Base-by-base conservation (phyloP, 1,140 invertebrate genomes). In the Lepidurus packardi region DNA sequence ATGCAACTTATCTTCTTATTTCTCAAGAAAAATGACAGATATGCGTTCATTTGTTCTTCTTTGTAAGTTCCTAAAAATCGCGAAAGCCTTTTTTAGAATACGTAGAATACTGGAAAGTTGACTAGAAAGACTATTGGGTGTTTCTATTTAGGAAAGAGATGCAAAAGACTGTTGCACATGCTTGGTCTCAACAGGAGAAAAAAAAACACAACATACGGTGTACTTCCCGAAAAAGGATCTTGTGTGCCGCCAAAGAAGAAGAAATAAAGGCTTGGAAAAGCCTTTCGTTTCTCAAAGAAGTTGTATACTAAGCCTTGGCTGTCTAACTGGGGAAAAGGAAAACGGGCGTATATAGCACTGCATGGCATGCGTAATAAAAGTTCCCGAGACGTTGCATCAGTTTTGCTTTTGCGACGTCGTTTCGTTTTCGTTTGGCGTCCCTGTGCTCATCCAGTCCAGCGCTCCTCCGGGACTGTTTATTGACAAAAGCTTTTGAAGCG, bases 231-330 rank as follows among this genome's bases (percentile, higher is more conserved):
- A 65, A 65, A 65, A 65, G 53, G 53, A 65, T 65, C 53, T 65
- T 65, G 53, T 65, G 53, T 65, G 53, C 53, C 53, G 53, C 53
- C 53, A 65, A 65, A 65, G 53, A 65, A 65, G 53, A 65, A 65
- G 53, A 65, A 65, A 65, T 65, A 65, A 65, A 65, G 53, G 53
- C 53, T 65, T 65, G 9, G 53, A 65, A 65, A 65, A 65, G 53
- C 53, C 16, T 65, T 65, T 21, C 16, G 16, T 65, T 65, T 65
- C 53, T 65, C 21, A 13, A 65, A 65, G 21, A 65, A 65, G 53
- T 65, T 65, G 53, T 65, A 65, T 65, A 65, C 53, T 13, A 65
- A 21, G 53, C 21, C 21, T 65, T 21, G 53, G 53, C 53, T 65
- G 53, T 34, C 34, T 7, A 65, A 65, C 53, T 65, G 16, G 34